These are phyloP conservation scores for Raja brachyura DNA, from an alignment of 2,113 vertebrate genomes.

Conservation along the genomic window DNA sequence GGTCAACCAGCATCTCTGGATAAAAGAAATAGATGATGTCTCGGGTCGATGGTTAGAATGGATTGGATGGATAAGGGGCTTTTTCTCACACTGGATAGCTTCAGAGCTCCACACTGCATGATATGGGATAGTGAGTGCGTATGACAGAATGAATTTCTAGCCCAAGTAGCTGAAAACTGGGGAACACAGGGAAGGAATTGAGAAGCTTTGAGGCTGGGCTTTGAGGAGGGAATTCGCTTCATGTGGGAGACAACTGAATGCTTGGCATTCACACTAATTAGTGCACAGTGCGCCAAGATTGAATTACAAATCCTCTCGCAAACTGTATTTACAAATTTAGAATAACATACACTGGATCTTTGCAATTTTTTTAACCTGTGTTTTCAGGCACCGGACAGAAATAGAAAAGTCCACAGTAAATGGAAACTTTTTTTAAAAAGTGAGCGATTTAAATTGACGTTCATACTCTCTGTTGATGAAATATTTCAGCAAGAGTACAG, in stretches of 20 bases:
- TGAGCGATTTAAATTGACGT: slow-evolving; percentile 1
- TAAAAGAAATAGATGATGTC: too few species aligned
- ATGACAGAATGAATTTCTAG: too few species aligned
- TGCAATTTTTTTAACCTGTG: background rate
- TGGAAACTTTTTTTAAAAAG: background rate
- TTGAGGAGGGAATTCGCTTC: background rate
- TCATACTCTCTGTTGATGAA: background rate
- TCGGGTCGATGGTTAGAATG: too few species aligned
- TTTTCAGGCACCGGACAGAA: background rate
- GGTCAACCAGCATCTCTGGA: too few species aligned
- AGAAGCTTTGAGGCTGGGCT: background rate
- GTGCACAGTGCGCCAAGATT: background rate
- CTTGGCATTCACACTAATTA: background rate
- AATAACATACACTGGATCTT: background rate
- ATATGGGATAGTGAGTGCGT: too few species aligned
- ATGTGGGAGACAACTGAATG: background rate
- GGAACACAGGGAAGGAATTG: background rate
- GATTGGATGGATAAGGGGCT: too few species aligned
- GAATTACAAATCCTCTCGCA: background rate
- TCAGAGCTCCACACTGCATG: too few species aligned
- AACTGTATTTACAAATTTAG: background rate
- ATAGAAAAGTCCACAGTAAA: background rate
- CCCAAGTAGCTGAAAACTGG: background rate
- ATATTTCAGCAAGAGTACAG: background rate
- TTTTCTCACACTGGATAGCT: too few species aligned